Evolutionary conservation across 2,888 invertebrate genomes (phyloP), one percentile per base, ranked within the genome.

Genomic region (Leptopterna dolabrata): DNA sequence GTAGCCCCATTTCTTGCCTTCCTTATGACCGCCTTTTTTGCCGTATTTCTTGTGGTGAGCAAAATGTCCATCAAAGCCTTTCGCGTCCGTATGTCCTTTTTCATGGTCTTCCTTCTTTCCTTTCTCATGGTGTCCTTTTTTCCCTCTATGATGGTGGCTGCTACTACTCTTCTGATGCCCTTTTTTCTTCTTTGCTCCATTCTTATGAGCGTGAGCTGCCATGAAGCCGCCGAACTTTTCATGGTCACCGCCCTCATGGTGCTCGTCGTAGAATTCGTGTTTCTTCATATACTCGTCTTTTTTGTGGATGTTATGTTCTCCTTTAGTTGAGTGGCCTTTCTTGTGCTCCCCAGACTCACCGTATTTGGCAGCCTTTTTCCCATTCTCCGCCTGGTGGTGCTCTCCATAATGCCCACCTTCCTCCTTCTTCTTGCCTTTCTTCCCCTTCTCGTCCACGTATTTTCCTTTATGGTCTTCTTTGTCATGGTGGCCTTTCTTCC

Each of bases 281-380:
- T 95, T 95, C 91, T 95, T 95, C 90, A 95, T 94, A 90, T 94
- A 96, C 90, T 95, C 95, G 89, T 96, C 95, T 91, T 95, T 95
- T 90, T 95, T 95, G 91, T 95, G 95, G 76, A 95, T 93, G 90
- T 94, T 95, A 91, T 96, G 95, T 90, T 94, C 94, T 0, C 96
- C 95, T 91, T 95, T 95, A 0, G 95, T 95, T 91, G 94, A 95
- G 91, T 95, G 95, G 0, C 95, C 95, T 91, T 95, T 95, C 9
- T 94, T 93, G 90, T 95, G 95, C 89, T 95, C 94, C 0, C 95
- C 95, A 0, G 94, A 94, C 13, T 93, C 92, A 0, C 89, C 91
- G 80, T 90, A 91, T 87, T 91, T 90, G 4, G 92, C 92, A 7
- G 92, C 92, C 90, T 95, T 95, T 89, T 94, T 94, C 0, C 95